These are phyloP conservation scores for Monoplex corrugatus DNA, from an alignment of 2,888 invertebrate genomes.

Conservation along the genomic window DNA sequence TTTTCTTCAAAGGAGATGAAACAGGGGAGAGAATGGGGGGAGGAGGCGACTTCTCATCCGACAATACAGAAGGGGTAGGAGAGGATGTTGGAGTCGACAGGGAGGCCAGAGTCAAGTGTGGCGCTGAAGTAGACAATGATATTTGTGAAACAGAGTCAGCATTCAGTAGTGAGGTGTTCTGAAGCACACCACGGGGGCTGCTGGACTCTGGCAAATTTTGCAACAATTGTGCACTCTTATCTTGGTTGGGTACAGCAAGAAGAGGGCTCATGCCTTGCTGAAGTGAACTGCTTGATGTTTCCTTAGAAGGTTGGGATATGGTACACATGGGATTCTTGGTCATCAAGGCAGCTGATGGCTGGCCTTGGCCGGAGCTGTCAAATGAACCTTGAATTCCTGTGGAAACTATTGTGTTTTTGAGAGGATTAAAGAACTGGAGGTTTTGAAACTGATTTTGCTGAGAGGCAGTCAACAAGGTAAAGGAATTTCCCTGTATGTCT, in stretches of 20 bases:
- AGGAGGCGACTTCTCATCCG: slow-evolving; percentile 24
- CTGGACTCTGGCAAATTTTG: not conserved
- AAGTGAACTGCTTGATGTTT: not conserved
- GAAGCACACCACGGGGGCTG: not conserved
- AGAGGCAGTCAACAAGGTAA: not conserved
- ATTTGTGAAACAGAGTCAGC: not conserved
- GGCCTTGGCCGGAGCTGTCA: slow-evolving; percentile 6
- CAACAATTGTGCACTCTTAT: not conserved
- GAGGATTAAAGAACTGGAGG: slow-evolving; percentile 37
- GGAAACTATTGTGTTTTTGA: slow-evolving; percentile 4
- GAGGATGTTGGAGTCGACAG: not conserved
- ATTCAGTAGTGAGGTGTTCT: not conserved
- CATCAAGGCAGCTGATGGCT: not conserved
- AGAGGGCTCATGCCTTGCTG: slow-evolving; percentile 35
- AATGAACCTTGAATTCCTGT: not conserved
- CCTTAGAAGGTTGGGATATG: slow-evolving; percentile 32
- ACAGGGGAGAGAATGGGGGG: slow-evolving; percentile 46
- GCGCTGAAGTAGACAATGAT: not conserved
- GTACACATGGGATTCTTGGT: slow-evolving; percentile 26
- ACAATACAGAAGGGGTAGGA: not conserved
- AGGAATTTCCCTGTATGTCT: not conserved
- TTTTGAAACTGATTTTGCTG: slow-evolving; percentile 23
- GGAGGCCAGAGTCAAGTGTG: too few species aligned
- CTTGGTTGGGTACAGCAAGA: slow-evolving; percentile 10
- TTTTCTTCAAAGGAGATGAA: slow-evolving; percentile 46